phyloP scores from a whole-genome alignment of 2,888 invertebrate species.

The Fragum fragum region DNA sequence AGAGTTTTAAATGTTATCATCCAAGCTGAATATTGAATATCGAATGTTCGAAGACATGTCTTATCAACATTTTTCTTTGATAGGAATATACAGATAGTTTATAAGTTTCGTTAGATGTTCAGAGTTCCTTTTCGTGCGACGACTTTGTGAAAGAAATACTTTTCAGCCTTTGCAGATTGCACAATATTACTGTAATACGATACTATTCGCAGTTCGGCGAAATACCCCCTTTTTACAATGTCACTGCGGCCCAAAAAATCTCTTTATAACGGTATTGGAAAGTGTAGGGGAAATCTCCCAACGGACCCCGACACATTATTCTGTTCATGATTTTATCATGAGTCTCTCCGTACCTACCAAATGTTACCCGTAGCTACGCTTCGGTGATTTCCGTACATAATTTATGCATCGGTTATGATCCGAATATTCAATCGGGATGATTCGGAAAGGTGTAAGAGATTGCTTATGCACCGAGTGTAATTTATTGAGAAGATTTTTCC shows the following conservation, averaged over 20 bases:
- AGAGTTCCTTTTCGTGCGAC: too few species aligned
- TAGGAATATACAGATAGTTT: too few species aligned
- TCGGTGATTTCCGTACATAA: slow-evolving; percentile 27
- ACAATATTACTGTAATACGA: too few species aligned
- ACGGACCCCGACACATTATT: not conserved
- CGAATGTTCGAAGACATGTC: too few species aligned
- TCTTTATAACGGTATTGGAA: not conserved
- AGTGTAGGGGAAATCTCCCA: not conserved
- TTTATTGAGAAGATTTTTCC: not conserved
- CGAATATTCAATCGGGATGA: slow-evolving; percentile 4
- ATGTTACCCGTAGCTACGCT: slow-evolving; percentile 34
- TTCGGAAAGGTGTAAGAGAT: not conserved
- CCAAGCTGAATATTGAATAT: too few species aligned
- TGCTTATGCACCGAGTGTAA: not conserved
- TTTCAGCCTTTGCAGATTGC: too few species aligned
- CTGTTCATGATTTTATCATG: slow-evolving; percentile 45
- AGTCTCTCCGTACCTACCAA: slow-evolving; percentile 38
- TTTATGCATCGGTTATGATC: slow-evolving; percentile 15
- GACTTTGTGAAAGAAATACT: too few species aligned
- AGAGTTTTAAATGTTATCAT: too few species aligned
- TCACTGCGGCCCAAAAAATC: not conserved
- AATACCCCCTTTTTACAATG: too few species aligned
- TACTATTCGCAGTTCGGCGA: too few species aligned
- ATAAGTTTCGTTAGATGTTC: too few species aligned
- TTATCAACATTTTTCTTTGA: too few species aligned